A percentile compares a stretch with the other conserved stretches of the same genome.
Conservation (phyloP, 2,797 vertebrate genomes). For the Allobates femoralis region DNA sequence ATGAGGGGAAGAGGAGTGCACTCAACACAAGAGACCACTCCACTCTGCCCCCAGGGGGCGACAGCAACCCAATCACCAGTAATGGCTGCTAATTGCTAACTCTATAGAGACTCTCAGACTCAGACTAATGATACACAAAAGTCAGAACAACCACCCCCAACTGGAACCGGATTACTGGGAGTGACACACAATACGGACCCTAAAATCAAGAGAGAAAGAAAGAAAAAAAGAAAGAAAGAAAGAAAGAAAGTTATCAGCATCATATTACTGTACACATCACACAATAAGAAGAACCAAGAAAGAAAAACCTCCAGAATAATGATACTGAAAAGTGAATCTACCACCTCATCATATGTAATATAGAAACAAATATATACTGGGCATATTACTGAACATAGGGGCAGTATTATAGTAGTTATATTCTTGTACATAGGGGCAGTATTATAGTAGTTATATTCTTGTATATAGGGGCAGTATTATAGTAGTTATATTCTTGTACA, state of each 20-base stretch:
- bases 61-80: slow-evolving; percentile 91
- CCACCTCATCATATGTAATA: no score
- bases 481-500: slow-evolving; percentile 3
- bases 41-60: slow-evolving; percentile 78
- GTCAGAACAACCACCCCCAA: slow-evolving; percentile 81
- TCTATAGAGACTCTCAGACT: slow-evolving; percentile 92
- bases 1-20: slow-evolving; percentile 80
- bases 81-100: slow-evolving; percentile 96
- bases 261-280: no score
- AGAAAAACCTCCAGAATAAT: not conserved
- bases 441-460: not conserved
- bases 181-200: not conserved
- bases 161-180: slow-evolving; percentile 84
- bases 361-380: no score
- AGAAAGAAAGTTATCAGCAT: no score
- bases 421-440: not conserved
- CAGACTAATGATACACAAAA: slow-evolving; percentile 95
- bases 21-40: slow-evolving; percentile 69
- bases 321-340: not conserved
- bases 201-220: no score
- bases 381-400: no score
- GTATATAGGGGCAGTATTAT: slow-evolving; percentile 3
- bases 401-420: not conserved
- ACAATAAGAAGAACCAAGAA: not conserved
- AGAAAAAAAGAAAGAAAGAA: not conserved